A percentile compares a stretch with the other conserved stretches of the same genome.
These are phyloP conservation scores for Zaprionus capensis DNA, from an alignment of 1,140 invertebrate species.

Conservation along the genomic window DNA sequence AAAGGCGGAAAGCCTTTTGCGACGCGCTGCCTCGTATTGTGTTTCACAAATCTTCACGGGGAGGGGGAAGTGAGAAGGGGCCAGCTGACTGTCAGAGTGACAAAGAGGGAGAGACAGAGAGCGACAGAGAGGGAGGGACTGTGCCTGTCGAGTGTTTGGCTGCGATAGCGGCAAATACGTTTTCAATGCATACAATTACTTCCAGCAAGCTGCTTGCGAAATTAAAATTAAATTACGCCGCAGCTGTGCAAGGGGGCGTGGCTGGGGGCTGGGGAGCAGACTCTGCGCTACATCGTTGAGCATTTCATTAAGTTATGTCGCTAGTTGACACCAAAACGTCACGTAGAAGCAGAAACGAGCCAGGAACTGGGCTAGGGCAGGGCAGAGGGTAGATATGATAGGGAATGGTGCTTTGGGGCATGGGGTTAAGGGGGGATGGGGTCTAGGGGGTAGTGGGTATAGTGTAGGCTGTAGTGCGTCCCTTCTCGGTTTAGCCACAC, in stretches of 20 bases:
- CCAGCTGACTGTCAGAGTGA: neutral
- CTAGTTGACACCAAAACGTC: constrained; percentile 74
- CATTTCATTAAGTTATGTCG: constrained; percentile 78
- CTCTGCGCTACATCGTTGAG: constrained; percentile 33
- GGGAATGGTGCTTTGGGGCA: neutral
- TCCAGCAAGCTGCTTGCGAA: constrained; percentile 78
- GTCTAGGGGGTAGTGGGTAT: neutral
- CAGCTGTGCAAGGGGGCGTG: neutral
- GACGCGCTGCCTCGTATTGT: constrained; percentile 57
- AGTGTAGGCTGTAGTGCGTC: neutral
- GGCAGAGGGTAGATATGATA: neutral
- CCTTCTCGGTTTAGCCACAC: constrained; percentile 32
- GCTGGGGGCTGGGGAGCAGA: neutral
- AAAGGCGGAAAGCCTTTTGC: constrained; percentile 40
- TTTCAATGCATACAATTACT: constrained; percentile 81
- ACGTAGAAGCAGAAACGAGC: constrained; percentile 20
- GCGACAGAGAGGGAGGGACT: constrained; percentile 18
- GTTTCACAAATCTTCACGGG: constrained; percentile 62
- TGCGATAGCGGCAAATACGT: constrained; percentile 75
- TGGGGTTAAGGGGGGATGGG: neutral
- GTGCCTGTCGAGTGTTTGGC: constrained; percentile 59
- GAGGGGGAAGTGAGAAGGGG: neutral
- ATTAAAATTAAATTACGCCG: constrained; percentile 79
- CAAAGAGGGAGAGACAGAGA: constrained; percentile 2
- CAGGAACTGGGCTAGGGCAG: neutral